Conservation (phyloP, 2,113 vertebrate genomes). For the Tauraco erythrolophus region DNA sequence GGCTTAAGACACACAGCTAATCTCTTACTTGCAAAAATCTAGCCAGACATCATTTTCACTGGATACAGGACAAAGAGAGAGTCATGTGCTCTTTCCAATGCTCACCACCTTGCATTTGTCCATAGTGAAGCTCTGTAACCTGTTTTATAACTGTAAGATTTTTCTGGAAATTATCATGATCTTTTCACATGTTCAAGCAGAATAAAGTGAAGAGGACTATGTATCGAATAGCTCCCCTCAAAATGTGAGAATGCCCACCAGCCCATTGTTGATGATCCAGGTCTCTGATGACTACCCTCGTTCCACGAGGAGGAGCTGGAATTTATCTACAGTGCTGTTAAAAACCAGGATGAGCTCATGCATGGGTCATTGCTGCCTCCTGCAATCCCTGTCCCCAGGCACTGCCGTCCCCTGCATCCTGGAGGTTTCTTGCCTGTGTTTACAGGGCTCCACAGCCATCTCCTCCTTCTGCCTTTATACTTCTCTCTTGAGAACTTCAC, state of each 20-base stretch:
- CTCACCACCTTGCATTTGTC: neutral
- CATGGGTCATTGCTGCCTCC: neutral
- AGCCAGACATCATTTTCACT: neutral
- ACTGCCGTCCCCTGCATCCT: neutral
- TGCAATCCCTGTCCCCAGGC: fast-evolving
- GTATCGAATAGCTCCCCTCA: neutral
- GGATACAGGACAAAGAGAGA: neutral
- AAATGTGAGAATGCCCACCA: fast-evolving
- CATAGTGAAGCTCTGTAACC: neutral
- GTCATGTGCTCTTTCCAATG: neutral
- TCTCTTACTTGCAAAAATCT: neutral
- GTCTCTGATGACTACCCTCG: neutral
- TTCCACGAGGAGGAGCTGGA: neutral
- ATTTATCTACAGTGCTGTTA: neutral
- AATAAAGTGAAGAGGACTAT: neutral
- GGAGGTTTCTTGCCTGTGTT: neutral
- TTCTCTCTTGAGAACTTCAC: neutral
- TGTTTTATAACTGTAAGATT: neutral
- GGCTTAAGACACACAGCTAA: neutral
- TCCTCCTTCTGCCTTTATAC: neutral
- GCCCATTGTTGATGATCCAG: neutral
- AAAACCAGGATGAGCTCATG: neutral
- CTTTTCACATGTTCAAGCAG: neutral
- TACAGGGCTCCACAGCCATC: neutral
- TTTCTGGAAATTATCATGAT: neutral